phyloP scores from a whole-genome alignment of 2,113 vertebrate species.

The Rhineura floridana region DNA sequence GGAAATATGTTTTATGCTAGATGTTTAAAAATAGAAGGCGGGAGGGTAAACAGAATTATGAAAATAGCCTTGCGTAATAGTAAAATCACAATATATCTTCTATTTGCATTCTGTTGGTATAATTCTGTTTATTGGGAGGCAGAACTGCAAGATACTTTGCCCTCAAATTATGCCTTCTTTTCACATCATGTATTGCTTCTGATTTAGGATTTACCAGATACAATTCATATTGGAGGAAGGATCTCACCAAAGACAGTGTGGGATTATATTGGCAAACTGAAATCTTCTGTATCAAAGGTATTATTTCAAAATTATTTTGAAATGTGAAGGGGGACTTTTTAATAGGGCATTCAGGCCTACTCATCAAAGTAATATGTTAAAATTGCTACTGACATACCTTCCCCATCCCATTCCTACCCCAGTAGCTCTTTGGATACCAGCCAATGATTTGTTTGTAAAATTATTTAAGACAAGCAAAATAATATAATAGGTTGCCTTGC shows the following conservation, averaged over 20 bases:
- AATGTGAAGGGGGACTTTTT: background rate
- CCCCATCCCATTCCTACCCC: background rate
- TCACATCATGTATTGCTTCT: slow-evolving; percentile 58
- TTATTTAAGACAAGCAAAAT: background rate
- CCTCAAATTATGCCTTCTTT: slow-evolving; percentile 7
- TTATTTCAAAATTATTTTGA: slow-evolving; percentile 34
- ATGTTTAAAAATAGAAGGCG: background rate
- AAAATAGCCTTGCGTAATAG: background rate
- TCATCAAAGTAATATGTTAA: background rate
- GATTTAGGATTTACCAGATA: slow-evolving; percentile 93
- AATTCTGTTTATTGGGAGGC: background rate
- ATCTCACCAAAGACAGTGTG: slow-evolving; percentile 95
- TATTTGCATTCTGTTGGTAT: background rate
- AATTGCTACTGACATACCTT: background rate
- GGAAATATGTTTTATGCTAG: background rate
- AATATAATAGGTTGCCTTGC: background rate
- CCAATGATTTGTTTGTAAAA: background rate
- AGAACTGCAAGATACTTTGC: slow-evolving; percentile 32
- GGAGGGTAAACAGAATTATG: background rate
- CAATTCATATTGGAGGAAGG: slow-evolving; percentile 93
- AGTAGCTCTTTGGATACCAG: background rate
- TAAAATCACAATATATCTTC: background rate
- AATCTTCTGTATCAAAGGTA: slow-evolving; percentile 94
- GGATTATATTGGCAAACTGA: slow-evolving; percentile 96
- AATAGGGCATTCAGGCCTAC: background rate